Conservation (phyloP, 2,113 vertebrate genomes). For the Polyodon spathula region DNA sequence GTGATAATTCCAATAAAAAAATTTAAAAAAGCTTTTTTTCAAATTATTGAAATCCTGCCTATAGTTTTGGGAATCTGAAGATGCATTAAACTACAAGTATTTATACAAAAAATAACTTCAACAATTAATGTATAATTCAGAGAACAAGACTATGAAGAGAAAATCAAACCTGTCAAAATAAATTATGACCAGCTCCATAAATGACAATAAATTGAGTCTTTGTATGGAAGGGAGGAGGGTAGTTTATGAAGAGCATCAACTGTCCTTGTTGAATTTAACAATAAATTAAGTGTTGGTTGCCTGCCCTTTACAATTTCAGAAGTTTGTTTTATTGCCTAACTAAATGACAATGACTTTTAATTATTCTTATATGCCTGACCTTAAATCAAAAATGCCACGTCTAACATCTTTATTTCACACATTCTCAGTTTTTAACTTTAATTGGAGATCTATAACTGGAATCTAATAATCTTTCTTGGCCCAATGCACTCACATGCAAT, state of each 20-base stretch:
- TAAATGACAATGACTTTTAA: slow-evolving; percentile 62
- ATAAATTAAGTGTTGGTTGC: slow-evolving; percentile 5
- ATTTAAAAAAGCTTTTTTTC: too few relatives aligned
- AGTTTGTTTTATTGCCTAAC: slow-evolving; percentile 31
- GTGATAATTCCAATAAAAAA: too few relatives aligned
- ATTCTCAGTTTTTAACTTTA: slow-evolving; percentile 52
- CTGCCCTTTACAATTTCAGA: slow-evolving; percentile 17
- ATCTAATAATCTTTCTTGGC: slow-evolving; percentile 35
- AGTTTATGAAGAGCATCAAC: slow-evolving; percentile 5
- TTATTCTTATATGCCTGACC: slow-evolving; percentile 63
- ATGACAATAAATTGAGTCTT: too few relatives aligned
- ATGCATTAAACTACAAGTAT: too few relatives aligned
- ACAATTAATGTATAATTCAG: too few relatives aligned
- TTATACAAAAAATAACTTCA: too few relatives aligned
- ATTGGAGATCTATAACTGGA: slow-evolving; percentile 53
- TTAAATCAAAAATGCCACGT: slow-evolving; percentile 65
- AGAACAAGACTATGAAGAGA: too few relatives aligned
- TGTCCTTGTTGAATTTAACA: slow-evolving; percentile 1
- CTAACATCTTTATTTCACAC: slow-evolving; percentile 61
- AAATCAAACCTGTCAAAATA: too few relatives aligned
- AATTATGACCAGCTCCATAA: background rate
- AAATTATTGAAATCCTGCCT: too few relatives aligned
- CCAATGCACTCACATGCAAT: slow-evolving; percentile 40
- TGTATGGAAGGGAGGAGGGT: slow-evolving; percentile 4
- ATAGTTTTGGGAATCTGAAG: too few relatives aligned